A percentile compares a stretch with the other conserved stretches of the same genome.
phyloP scores from a whole-genome alignment of 2,888 invertebrate genomes.

The Drosophila merina region DNA sequence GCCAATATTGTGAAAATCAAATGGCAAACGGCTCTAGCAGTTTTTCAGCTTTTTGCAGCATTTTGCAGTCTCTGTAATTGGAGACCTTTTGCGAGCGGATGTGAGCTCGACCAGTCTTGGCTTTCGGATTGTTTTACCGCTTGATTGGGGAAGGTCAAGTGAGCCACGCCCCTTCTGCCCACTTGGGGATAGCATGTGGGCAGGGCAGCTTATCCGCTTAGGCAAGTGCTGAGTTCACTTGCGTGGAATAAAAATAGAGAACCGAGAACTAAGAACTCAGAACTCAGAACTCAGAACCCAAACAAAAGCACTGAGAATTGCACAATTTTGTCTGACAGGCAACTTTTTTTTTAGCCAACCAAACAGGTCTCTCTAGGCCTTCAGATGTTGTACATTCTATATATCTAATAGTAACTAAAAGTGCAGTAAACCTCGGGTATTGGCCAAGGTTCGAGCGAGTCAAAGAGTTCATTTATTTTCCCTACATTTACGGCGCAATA shows the following conservation, averaged over 20 bases:
- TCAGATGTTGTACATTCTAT: conserved; percentile 29
- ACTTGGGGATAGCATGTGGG: conserved; percentile 28
- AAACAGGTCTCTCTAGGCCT: conserved; percentile 39
- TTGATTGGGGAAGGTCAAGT: conserved; percentile 65
- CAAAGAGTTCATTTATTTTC: conserved; percentile 28
- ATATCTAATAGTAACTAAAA: conserved; percentile 5
- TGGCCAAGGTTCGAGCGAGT: conserved; percentile 25
- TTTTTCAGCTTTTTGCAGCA: conserved; percentile 31
- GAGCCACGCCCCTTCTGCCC: conserved; percentile 38
- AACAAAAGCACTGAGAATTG: conserved; percentile 50
- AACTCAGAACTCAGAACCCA: conserved; percentile 21
- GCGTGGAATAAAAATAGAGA: conserved; percentile 47
- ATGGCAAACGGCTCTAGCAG: conserved; percentile 41
- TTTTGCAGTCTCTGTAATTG: conserved; percentile 64
- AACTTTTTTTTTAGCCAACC: conserved; percentile 15
- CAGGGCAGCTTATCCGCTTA: conserved; percentile 71
- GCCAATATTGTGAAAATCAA: conserved; percentile 56
- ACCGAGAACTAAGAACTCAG: conserved; percentile 10
- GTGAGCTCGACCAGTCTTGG: conserved; percentile 35
- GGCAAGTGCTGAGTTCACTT: conserved; percentile 70
- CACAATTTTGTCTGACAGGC: conserved; percentile 48
- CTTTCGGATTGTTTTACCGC: conserved; percentile 29
- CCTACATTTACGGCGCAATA: conserved; percentile 2
- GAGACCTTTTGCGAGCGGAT: conserved; percentile 48
- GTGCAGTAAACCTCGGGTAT: conserved; percentile 21